Conservation (phyloP, 2,888 invertebrate genomes). For the Oscheius onirici region DNA sequence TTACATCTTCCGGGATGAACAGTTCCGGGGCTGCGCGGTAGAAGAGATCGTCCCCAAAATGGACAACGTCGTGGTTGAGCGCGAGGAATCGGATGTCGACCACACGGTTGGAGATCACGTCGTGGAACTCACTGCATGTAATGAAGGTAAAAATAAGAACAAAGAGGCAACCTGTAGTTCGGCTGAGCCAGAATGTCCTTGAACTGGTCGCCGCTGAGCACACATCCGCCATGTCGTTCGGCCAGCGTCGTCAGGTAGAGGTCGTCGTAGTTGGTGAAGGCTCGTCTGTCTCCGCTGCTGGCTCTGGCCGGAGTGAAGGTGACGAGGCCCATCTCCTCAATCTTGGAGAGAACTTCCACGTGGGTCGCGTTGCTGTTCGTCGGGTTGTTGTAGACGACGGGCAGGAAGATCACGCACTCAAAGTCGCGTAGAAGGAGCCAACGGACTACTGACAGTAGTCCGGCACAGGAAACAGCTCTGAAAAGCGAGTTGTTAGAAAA, state of each 20-base stretch:
- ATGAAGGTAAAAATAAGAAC: not conserved
- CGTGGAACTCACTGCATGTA: slow-evolving; percentile 42
- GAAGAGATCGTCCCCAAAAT: slow-evolving; percentile 47
- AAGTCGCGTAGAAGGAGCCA: slow-evolving; percentile 56
- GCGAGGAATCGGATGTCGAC: slow-evolving; percentile 51
- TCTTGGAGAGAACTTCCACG: slow-evolving; percentile 51
- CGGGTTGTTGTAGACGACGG: slow-evolving; percentile 62
- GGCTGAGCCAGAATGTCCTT: slow-evolving; percentile 57
- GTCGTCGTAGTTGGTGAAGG: slow-evolving; percentile 66
- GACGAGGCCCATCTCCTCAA: slow-evolving; percentile 56
- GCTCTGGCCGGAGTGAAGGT: slow-evolving; percentile 62
- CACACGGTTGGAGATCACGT: slow-evolving; percentile 48
- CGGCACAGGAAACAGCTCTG: slow-evolving; percentile 60
- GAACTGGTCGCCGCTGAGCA: slow-evolving; percentile 61
- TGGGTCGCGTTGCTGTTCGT: slow-evolving; percentile 54
- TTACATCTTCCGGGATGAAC: slow-evolving; percentile 34
- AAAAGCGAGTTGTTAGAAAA: slow-evolving; percentile 23
- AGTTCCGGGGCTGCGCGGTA: slow-evolving; percentile 51
- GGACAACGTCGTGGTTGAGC: slow-evolving; percentile 47
- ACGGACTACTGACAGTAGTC: slow-evolving; percentile 55
- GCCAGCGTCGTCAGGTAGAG: slow-evolving; percentile 59
- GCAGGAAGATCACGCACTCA: slow-evolving; percentile 60
- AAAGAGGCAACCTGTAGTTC: slow-evolving; percentile 39
- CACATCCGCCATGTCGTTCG: slow-evolving; percentile 56
- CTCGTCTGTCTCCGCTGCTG: slow-evolving; percentile 50